These are phyloP conservation scores for Microcebus lehilahytsara DNA, from an alignment of 2,113 vertebrate species.

Conservation along the genomic window DNA sequence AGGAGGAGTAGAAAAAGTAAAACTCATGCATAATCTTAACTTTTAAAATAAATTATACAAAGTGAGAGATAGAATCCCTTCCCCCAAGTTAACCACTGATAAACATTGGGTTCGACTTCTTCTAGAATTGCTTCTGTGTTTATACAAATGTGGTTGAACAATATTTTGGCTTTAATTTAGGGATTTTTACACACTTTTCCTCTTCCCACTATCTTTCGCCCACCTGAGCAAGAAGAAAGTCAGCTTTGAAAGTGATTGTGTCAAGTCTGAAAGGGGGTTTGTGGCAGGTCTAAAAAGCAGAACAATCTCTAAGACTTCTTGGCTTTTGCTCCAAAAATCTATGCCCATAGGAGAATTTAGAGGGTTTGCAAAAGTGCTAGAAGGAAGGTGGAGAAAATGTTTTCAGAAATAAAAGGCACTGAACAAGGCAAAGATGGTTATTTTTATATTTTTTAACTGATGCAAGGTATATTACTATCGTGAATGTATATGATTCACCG, in stretches of 20 bases:
- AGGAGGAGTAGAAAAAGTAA: background rate
- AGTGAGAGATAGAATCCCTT: background rate
- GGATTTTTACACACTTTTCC: background rate
- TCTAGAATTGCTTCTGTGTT: background rate
- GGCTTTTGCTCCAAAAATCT: background rate
- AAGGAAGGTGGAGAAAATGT: accelerated
- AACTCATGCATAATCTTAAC: background rate
- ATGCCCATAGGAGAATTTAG: background rate
- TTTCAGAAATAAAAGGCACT: background rate
- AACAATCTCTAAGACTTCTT: background rate
- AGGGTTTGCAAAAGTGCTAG: background rate
- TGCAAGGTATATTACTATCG: accelerated
- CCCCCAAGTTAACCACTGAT: background rate
- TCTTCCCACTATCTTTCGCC: background rate
- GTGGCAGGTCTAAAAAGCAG: background rate
- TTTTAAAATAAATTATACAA: background rate
- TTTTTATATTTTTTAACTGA: background rate
- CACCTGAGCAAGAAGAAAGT: background rate
- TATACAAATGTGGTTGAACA: background rate
- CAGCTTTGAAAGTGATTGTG: background rate
- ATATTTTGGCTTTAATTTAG: background rate
- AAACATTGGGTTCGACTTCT: background rate
- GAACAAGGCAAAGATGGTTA: background rate
- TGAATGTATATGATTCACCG: accelerated
- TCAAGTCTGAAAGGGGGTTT: no score